These are phyloP conservation scores for Grantiella picta DNA, from an alignment of 2,113 vertebrate genomes.

Conservation along the genomic window DNA sequence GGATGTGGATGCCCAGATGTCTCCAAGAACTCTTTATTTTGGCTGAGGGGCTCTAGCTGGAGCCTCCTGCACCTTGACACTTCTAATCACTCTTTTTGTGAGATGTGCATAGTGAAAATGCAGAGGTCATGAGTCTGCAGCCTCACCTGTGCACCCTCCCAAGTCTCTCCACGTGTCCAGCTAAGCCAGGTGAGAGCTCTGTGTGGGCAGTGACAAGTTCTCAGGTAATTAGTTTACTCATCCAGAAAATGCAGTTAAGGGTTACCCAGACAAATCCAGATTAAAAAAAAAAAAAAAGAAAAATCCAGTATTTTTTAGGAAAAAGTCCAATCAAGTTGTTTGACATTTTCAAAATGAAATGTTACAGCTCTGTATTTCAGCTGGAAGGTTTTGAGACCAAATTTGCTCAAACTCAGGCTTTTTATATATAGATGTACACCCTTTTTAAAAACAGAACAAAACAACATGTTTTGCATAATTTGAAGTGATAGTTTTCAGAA, in stretches of 20 bases:
- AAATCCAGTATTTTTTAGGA: background rate
- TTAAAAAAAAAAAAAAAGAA: background rate
- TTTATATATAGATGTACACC: slow-evolving; percentile 11
- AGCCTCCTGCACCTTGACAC: background rate
- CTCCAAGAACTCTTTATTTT: background rate
- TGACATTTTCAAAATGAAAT: slow-evolving; percentile 17
- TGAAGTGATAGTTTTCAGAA: slow-evolving; percentile 40
- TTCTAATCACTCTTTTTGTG: background rate
- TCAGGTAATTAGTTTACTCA: background rate
- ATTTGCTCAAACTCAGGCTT: background rate
- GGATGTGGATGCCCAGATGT: background rate
- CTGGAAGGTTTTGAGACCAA: background rate
- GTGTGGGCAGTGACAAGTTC: background rate
- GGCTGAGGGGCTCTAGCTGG: background rate
- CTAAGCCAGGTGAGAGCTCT: background rate
- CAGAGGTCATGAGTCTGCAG: background rate
- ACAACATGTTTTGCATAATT: slow-evolving; percentile 42
- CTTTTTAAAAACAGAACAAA: slow-evolving; percentile 22
- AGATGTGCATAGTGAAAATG: background rate
- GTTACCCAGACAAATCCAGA: background rate
- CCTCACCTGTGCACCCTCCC: background rate
- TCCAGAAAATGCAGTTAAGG: background rate
- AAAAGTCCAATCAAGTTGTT: background rate
- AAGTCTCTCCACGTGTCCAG: background rate
- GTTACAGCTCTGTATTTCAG: slow-evolving; percentile 12